Percentiles rank a stretch among this genome's conserved stretches.
These are phyloP conservation scores for Campoletis raptor DNA, from an alignment of 2,888 invertebrate species.

Conservation along the genomic window DNA sequence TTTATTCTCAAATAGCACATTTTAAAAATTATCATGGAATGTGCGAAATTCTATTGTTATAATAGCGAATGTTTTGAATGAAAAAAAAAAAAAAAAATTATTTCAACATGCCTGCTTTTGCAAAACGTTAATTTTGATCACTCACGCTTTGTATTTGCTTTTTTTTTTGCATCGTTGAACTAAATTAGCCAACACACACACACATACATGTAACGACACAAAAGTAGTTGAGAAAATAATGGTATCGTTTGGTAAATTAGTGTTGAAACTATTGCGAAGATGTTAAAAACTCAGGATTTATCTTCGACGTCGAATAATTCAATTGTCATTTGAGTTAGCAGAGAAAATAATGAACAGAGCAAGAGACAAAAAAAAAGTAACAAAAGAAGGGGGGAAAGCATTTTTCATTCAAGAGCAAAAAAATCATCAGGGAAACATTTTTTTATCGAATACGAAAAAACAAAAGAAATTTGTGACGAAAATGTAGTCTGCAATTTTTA, in stretches of 20 bases:
- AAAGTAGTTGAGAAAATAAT: slow-evolving; percentile 2
- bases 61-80: slow-evolving; percentile 37
- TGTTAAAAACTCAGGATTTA: slow-evolving; percentile 19
- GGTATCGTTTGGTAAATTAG: background rate
- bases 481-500: slow-evolving; percentile 34
- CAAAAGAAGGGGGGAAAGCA: background rate
- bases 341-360: background rate
- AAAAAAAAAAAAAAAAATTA: slow-evolving; percentile 30
- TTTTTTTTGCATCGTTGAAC: slow-evolving; percentile 52
- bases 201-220: background rate
- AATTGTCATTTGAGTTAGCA: background rate
- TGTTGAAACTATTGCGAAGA: background rate
- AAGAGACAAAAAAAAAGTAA: background rate
- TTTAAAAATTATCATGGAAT: slow-evolving; percentile 1
- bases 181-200: slow-evolving; percentile 22
- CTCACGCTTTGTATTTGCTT: slow-evolving; percentile 9
- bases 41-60: slow-evolving; percentile 25
- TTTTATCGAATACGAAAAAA: slow-evolving; percentile 9
- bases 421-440: background rate
- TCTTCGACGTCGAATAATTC: slow-evolving; percentile 16
- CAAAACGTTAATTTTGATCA: slow-evolving; percentile 11
- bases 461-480: slow-evolving; percentile 24
- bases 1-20: slow-evolving; percentile 46
- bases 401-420: background rate
- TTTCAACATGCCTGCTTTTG: slow-evolving; percentile 11